Evolutionary conservation across 1,140 invertebrate genomes (phyloP), one percentile per base, ranked within the genome.

Genomic region (Helicoverpa armigera): DNA sequence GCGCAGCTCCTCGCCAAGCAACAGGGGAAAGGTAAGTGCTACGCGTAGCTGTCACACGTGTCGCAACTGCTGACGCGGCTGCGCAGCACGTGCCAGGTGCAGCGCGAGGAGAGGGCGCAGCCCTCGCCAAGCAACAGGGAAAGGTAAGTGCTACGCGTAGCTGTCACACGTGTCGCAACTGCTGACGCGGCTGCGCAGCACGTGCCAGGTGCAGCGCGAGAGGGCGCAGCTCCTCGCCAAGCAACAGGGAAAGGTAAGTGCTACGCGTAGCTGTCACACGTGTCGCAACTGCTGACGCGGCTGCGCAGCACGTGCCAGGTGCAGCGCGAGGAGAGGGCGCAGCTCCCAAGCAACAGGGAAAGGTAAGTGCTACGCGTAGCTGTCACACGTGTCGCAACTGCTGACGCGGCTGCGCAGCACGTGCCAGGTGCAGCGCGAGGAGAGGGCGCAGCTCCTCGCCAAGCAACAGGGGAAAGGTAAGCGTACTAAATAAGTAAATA

Each of bases 91-190:
- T 97, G 97, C 85, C 98, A 98, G 91, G 98, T 99, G 0, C 98
- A 98, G 89, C 96, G 98, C 65, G 98, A 99, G 92, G 98, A 99
- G 92, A 95, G 98, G 23, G 96, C 98, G 73, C 97, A 98, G 86
- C 96, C 79, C 91, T 89, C 70, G 85, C 85, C 43, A 86, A 84
- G 23, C 87, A 92, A 65, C 69, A 12, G 29, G 23, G 50, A 99
- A 99, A 94, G 99, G 98, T 0, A 98, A 99, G 87, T 99, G 99
- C 95, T 99, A 99, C 94, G 96, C 96, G n/a, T 99, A 99, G 92
- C 94, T 99, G 50, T 97, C 98, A 84, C 96, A 97, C 16, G 97
- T 99, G 2, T 96, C 95, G 1, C 98, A 98, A 88, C 94, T 99
- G 5, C 89, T 98, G 5, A 96, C 97, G 78, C 95, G 98, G 67